Percentiles rank a stretch among this genome's conserved stretches.
Conservation (phyloP, 2,113 vertebrate genomes). For the Meleagris gallopavo region DNA sequence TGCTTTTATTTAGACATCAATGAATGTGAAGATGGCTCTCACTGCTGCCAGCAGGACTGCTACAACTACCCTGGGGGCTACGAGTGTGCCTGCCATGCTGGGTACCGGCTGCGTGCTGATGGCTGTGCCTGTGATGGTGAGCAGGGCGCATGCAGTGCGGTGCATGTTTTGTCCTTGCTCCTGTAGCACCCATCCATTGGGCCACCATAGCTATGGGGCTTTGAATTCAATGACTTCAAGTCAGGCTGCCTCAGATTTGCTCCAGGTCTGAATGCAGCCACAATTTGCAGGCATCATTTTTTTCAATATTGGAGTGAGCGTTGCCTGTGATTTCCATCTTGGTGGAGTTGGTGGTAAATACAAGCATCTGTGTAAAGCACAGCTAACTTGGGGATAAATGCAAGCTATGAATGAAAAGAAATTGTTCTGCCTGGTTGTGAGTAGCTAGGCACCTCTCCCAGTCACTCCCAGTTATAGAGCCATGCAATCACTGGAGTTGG, state of each 20-base stretch:
- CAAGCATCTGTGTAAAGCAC: background rate
- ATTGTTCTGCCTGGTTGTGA: background rate
- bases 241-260: fast-evolving
- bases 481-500: no score
- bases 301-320: background rate
- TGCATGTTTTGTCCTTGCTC: fast-evolving
- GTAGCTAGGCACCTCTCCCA: background rate
- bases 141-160: fast-evolving
- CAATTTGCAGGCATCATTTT: background rate
- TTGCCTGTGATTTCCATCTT: background rate
- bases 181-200: no score
- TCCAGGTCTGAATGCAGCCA: background rate
- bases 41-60: slow-evolving; percentile 93
- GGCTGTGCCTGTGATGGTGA: slow-evolving; percentile 92
- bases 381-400: background rate
- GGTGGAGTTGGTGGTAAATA: background rate
- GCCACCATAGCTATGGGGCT: fast-evolving
- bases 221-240: background rate
- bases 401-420: background rate
- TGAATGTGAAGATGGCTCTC: slow-evolving; percentile 81
- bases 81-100: slow-evolving; percentile 89
- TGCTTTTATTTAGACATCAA: slow-evolving; percentile 82
- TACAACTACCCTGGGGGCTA: slow-evolving; percentile 93
- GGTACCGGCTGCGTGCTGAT: slow-evolving; percentile 84
- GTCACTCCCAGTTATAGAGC: background rate